A percentile compares a stretch with the other conserved stretches of the same genome.
These are phyloP conservation scores for Saguinus imperator DNA, from an alignment of 2,113 vertebrate species.

Conservation along the genomic window DNA sequence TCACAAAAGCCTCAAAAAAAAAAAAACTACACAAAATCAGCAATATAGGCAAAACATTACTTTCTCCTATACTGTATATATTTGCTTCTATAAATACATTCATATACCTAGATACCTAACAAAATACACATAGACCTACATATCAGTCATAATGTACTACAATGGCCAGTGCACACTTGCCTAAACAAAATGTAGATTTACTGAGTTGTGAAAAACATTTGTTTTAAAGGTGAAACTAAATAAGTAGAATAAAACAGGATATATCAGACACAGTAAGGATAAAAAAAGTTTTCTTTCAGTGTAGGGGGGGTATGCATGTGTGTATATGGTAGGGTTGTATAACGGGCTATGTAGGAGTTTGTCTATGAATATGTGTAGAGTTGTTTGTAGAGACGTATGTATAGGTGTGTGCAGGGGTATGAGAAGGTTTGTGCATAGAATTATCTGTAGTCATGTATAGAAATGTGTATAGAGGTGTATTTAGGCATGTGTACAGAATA, in stretches of 20 bases:
- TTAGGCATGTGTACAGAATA: not conserved
- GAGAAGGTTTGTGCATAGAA: not conserved
- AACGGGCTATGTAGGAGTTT: not conserved
- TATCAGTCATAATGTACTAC: not conserved
- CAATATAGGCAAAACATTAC: not conserved
- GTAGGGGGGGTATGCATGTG: not conserved
- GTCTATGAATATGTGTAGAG: not conserved
- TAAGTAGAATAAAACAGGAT: not conserved
- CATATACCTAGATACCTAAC: not conserved
- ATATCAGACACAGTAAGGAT: not conserved
- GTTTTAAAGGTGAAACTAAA: constrained; percentile 1
- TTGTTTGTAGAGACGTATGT: too few relatives aligned
- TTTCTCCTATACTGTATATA: not conserved
- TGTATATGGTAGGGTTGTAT: too few relatives aligned
- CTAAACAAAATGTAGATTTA: not conserved
- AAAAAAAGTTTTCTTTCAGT: not conserved
- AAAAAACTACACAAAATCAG: not conserved
- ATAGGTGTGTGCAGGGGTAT: not conserved
- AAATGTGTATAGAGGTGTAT: not conserved
- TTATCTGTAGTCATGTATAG: not conserved
- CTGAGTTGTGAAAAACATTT: not conserved
- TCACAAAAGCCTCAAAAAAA: not conserved
- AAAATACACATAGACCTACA: not conserved
- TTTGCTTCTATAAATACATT: not conserved
- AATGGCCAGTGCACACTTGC: not conserved